A percentile compares a stretch with the other conserved stretches of the same genome.
Evolutionary conservation across 2,888 invertebrate species (phyloP).

Genomic region (Sinodicranocentrus sp.): DNA sequence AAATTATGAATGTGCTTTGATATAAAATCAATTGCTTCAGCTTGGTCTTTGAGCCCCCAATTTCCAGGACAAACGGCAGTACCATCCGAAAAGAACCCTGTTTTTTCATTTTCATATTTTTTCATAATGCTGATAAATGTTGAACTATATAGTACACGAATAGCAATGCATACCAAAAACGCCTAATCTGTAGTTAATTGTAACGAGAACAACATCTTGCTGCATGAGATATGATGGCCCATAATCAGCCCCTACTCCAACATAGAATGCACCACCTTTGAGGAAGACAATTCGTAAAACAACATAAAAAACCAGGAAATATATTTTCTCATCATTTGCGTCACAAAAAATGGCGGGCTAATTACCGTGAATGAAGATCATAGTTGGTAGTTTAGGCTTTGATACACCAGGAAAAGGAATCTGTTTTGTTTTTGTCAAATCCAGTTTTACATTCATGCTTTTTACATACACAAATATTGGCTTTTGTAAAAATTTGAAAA

Average conservation of each 20-base stretch:
- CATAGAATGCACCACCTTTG: constrained; percentile 50
- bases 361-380: constrained; percentile 69
- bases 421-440: too few relatives aligned
- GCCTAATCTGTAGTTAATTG: constrained; percentile 58
- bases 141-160: too few relatives aligned
- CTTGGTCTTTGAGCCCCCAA: constrained; percentile 56
- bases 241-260: constrained; percentile 49
- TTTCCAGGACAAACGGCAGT: constrained; percentile 53
- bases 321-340: too few relatives aligned
- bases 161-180: constrained; percentile 65
- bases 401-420: constrained; percentile 26
- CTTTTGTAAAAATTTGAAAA: too few relatives aligned
- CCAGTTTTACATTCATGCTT: too few relatives aligned
- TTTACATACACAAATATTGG: too few relatives aligned
- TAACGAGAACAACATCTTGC: constrained; percentile 58
- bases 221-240: constrained; percentile 59
- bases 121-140: neutral
- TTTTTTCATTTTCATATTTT: neutral
- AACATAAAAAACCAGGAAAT: too few relatives aligned
- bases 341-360: too few relatives aligned
- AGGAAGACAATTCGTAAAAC: constrained; percentile 13
- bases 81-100: constrained; percentile 63
- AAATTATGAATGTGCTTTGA: constrained; percentile 41
- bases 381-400: constrained; percentile 39
- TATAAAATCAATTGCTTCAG: constrained; percentile 56